A percentile compares a stretch with the other conserved stretches of the same genome.
Conservation (phyloP, 2,888 invertebrate genomes). For the Ophraella communa region DNA sequence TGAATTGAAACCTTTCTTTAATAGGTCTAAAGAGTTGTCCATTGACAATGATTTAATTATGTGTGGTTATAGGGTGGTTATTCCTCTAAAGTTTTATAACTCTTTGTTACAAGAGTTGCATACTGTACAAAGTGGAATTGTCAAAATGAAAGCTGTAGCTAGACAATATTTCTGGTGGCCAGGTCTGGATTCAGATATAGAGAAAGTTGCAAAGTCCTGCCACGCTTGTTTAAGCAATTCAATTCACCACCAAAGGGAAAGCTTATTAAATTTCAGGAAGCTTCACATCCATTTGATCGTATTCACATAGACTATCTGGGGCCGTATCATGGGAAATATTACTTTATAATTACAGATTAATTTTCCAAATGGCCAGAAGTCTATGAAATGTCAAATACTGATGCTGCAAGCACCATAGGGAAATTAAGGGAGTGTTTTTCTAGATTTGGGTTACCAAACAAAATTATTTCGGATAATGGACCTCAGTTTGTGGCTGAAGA, state of each 20-base stretch:
- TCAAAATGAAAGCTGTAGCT: constrained; percentile 42
- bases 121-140: constrained; percentile 39
- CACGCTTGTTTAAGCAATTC: constrained; percentile 29
- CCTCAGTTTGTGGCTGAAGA: too few relatives aligned
- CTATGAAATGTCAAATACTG: constrained; percentile 13
- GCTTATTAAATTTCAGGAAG: constrained; percentile 32
- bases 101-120: constrained; percentile 41
- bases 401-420: neutral
- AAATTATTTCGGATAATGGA: constrained; percentile 43
- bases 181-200: constrained; percentile 40
- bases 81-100: constrained; percentile 35
- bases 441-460: constrained; percentile 29
- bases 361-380: constrained; percentile 40
- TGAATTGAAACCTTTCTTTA: constrained; percentile 9
- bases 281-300: too few relatives aligned
- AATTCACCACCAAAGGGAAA: constrained; percentile 28
- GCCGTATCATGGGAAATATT: constrained; percentile 24
- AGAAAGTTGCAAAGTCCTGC: constrained; percentile 40
- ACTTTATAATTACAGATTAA: constrained; percentile 35
- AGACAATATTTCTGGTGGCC: constrained; percentile 44
- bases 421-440: constrained; percentile 13
- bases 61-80: constrained; percentile 43
- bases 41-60: constrained; percentile 35
- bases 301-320: constrained; percentile 40
- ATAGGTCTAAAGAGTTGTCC: constrained; percentile 21